Base-by-base conservation (phyloP, 2,113 vertebrate species). In the Chrysochloris asiatica region DNA sequence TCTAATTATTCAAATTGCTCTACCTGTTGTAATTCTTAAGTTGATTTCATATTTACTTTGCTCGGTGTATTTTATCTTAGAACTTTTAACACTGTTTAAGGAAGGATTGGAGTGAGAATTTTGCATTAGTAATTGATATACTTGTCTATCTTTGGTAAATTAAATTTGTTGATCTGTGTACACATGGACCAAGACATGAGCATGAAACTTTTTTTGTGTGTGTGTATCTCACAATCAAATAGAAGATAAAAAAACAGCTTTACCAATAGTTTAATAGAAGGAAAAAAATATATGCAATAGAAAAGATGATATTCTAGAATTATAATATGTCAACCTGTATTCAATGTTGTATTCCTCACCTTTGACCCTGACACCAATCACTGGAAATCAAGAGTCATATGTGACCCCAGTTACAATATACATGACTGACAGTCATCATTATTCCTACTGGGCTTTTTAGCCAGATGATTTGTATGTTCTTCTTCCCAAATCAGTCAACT, bases 401-500 rank as follows among this genome's bases (percentile, higher is more conserved):
- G 19, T 33, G 28, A 47, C 54, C 19, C 3, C 16, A 45, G 16
- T 14, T 59, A 43, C 26, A n/a, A 1, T 83, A 56, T 1, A 7
- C 65, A 47, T 81, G 38, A 4, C 76, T 81, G 72, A 36, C 38
- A 30, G 3, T 59, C 19, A 28, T 79, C 52, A n/a, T 94, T 36
- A 48, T 73, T n/a, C 9, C 1, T 83, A 78, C 72, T 95, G 93
- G 80, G 19, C 56, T 54, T n/a, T 81, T 69, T 48, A 71, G 82
- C 85, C 88, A 94, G 76, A 36, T 8, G 19, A 7, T 81, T 73
- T 78, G 67, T 71, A 41, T 78, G 45, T 28, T 45, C 48, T 90
- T 63, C 85, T 89, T 45, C 30, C 26, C 33, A 73, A 71, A 85
- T 8, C 86, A 88, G 86, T 67, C 86, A 86, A 43, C 48, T 75